phyloP scores from a whole-genome alignment of 2,888 invertebrate genomes.

The Aquatica leii region DNA sequence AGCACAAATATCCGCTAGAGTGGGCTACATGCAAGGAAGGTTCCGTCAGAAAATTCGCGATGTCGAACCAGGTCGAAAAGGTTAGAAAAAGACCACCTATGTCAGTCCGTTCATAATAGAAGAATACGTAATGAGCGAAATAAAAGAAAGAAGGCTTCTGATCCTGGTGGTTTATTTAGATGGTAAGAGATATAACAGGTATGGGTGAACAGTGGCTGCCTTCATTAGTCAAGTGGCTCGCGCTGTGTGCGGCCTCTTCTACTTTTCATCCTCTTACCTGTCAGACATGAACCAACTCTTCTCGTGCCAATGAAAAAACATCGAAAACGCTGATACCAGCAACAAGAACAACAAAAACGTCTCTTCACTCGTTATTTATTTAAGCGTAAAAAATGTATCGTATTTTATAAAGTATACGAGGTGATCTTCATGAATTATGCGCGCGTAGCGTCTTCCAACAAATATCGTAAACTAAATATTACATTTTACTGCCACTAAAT shows the following conservation, averaged over 20 bases:
- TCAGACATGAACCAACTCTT: conserved; percentile 29
- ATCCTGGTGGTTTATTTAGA: conserved; percentile 45
- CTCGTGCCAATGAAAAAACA: conserved; percentile 15
- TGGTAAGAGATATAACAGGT: conserved; percentile 49
- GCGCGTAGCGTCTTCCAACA: conserved; percentile 41
- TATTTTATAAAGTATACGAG: conserved; percentile 22
- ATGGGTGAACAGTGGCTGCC: conserved; percentile 48
- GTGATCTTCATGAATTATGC: conserved; percentile 37
- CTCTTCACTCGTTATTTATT: neutral
- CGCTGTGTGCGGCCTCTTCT: conserved; percentile 47
- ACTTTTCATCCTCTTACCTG: conserved; percentile 34
- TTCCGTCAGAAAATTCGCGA: neutral
- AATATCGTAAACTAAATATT: conserved; percentile 52
- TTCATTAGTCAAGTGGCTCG: conserved; percentile 48
- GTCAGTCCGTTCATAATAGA: conserved; percentile 24
- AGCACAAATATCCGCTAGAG: conserved; percentile 45
- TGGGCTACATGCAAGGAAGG: conserved; percentile 39
- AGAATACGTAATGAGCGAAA: conserved; percentile 38
- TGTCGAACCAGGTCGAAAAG: conserved; percentile 2
- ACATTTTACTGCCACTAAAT: conserved; percentile 53
- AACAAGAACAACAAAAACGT: conserved; percentile 6
- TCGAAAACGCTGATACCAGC: conserved; percentile 16
- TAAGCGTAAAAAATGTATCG: neutral
- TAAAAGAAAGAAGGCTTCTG: conserved; percentile 46
- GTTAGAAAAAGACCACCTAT: conserved; percentile 28